Base-by-base conservation (phyloP, 2,113 vertebrate species). In the Lampris megalopsis region DNA sequence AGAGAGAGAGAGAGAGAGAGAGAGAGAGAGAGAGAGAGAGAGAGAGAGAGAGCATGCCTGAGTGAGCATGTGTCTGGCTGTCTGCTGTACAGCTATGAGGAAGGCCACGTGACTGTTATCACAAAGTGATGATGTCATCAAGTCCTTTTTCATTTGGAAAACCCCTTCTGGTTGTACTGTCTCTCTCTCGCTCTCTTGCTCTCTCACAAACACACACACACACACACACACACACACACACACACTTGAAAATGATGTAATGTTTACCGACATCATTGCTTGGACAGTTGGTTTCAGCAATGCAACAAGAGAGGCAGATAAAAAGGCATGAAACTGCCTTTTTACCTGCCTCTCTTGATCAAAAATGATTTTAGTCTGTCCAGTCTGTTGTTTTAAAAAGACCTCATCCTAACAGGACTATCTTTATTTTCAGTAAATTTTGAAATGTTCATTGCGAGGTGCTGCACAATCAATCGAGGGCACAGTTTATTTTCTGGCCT, bases 141-240 rank as follows among this genome's bases (percentile, higher is more conserved):
- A 80, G 60, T 81, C 75, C 59, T 68, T 76, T 60, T 72, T 71
- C 84, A 73, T 79, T 66, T 72, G 86, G 80, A 83, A 87, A 87
- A 90, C 59, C 84, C 84, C 80, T 88, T 83, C 88, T 88, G 78
- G 72, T 80, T 79, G 53, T 60, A 83, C 10, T 59, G 60, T 88
- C 83, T 84, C 62, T 84, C 85, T 84, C 64, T 24, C 65, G 10
- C 13, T 13, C 66, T 61, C 66, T 53, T n/a, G n/a, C n/a, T n/a
- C n/a, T n/a, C n/a, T n/a, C n/a, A 67, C 45, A 78, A 60, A 47
- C 64, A 11, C 71, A 6, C 6, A 52, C 70, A 63, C 60, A 66
- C 45, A 80, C 13, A 43, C 65, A 63, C 65, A 71, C 24, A 85
- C 62, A 82, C 75, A 88, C 47, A 52, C 37, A 49, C 1, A 53